These are phyloP conservation scores for Mamestra configurata DNA, from an alignment of 1,140 invertebrate species.

Conservation along the genomic window DNA sequence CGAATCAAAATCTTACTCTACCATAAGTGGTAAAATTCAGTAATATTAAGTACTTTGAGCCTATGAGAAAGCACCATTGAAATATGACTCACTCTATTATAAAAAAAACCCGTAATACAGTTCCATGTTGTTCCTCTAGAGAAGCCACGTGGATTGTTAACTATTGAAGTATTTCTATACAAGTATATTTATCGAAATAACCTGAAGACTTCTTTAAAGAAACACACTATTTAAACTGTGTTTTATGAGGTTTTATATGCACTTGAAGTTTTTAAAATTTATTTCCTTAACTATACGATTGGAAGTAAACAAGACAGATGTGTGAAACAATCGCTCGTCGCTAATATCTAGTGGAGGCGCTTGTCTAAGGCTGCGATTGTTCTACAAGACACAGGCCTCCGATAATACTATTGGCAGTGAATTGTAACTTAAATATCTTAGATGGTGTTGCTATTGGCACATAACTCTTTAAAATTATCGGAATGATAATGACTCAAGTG, in stretches of 20 bases:
- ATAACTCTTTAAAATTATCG: constrained; percentile 11
- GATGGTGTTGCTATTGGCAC: constrained; percentile 32
- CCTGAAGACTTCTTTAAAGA: constrained; percentile 1
- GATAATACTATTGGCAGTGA: constrained; percentile 44
- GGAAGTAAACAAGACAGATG: constrained; percentile 13
- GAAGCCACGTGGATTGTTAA: constrained; percentile 11
- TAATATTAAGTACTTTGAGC: constrained; percentile 44
- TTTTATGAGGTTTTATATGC: not conserved
- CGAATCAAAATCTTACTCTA: constrained; percentile 33
- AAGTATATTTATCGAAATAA: not conserved
- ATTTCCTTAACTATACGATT: not conserved
- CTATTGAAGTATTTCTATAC: not conserved
- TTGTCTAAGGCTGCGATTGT: constrained; percentile 31
- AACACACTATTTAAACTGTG: constrained; percentile 18
- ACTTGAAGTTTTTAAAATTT: not conserved
- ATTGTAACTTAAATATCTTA: constrained; percentile 40
- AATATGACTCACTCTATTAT: constrained; percentile 35
- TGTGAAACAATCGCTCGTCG: not conserved
- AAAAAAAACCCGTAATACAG: constrained; percentile 41
- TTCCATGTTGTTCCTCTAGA: not conserved
- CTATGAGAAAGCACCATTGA: constrained; percentile 44
- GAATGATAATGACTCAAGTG: not conserved
- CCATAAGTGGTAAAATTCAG: constrained; percentile 23
- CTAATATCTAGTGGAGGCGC: constrained; percentile 32
- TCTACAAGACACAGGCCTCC: constrained; percentile 29